Conservation (phyloP, 2,113 vertebrate species). For the Campylorhamphus procurvoides region DNA sequence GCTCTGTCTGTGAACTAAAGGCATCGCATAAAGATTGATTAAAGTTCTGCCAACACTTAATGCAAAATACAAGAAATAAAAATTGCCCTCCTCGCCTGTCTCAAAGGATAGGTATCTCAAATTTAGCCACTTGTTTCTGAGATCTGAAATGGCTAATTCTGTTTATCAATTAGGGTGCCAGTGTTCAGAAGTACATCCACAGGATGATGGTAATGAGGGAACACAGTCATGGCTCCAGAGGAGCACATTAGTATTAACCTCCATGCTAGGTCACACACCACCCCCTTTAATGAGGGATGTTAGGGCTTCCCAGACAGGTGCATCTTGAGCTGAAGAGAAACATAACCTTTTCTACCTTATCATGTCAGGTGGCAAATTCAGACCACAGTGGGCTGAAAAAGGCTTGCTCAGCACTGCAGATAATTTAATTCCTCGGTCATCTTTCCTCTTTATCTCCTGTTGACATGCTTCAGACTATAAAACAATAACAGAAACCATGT, state of each 20-base stretch:
- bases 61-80: background rate
- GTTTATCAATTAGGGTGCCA: background rate
- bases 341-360: conserved; percentile 45
- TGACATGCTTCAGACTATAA: background rate
- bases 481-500: background rate
- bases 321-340: conserved; percentile 7
- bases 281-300: conserved; percentile 28
- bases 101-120: background rate
- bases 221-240: background rate
- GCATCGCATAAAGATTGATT: conserved; percentile 11
- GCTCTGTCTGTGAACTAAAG: background rate
- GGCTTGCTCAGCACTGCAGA: conserved; percentile 18
- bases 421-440: conserved; percentile 41
- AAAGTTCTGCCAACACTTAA: background rate
- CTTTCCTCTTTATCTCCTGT: conserved; percentile 32
- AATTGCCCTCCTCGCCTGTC: background rate
- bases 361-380: conserved; percentile 55
- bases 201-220: conserved; percentile 18
- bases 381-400: conserved; percentile 11
- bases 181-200: conserved; percentile 4
- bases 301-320: conserved; percentile 34
- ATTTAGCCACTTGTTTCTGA: background rate
- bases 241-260: background rate
- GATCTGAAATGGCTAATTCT: background rate
- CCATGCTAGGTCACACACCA: background rate